Evolutionary conservation across 2,113 vertebrate genomes (phyloP).

Genomic region (Carollia perspicillata): DNA sequence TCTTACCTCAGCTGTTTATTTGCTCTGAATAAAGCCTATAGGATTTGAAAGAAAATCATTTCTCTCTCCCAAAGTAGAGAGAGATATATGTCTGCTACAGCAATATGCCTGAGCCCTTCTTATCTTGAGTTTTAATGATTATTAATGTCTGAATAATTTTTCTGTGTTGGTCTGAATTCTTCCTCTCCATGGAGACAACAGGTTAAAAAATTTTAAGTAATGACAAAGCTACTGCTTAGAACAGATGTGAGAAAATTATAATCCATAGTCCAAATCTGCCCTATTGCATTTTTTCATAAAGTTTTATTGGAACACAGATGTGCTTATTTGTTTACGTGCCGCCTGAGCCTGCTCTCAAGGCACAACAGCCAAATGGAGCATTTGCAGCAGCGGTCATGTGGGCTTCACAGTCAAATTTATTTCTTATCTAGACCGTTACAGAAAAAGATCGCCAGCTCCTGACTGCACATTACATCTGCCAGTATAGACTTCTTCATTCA

Average conservation of each 20-base stretch:
- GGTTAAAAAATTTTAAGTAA: background rate
- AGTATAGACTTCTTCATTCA: background rate
- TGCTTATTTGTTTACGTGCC: background rate
- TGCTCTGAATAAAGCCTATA: slow-evolving; percentile 15
- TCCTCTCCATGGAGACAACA: background rate
- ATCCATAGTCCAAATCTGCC: background rate
- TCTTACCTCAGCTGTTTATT: slow-evolving; percentile 32
- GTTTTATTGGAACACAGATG: background rate
- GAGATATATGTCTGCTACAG: background rate
- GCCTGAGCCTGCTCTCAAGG: background rate
- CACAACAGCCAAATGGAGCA: background rate
- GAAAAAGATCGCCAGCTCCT: background rate
- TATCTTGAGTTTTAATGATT: background rate
- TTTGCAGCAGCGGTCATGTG: background rate
- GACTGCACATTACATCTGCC: background rate
- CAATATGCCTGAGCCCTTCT: background rate
- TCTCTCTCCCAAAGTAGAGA: background rate
- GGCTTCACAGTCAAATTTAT: background rate
- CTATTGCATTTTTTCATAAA: background rate
- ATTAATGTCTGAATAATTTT: background rate
- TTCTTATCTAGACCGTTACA: background rate
- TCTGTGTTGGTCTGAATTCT: background rate
- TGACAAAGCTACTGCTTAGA: background rate
- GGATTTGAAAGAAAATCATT: slow-evolving; percentile 12
- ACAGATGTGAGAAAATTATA: background rate